These are phyloP conservation scores for Paralichthys olivaceus DNA, from an alignment of 2,113 vertebrate species.

Conservation along the genomic window DNA sequence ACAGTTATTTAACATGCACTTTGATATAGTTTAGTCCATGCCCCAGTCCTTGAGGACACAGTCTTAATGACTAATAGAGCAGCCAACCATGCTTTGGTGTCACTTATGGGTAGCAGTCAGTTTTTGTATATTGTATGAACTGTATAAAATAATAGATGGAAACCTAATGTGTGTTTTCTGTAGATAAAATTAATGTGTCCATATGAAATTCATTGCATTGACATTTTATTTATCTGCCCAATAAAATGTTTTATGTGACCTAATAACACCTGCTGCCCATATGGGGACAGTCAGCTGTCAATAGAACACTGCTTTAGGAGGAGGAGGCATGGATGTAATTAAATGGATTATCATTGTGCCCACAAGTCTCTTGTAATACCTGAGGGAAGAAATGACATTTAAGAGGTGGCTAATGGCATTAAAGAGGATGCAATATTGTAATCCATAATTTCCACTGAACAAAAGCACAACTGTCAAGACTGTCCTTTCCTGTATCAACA, in stretches of 20 bases:
- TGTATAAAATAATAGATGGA: too few species aligned
- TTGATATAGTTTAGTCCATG: too few species aligned
- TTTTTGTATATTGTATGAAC: too few species aligned
- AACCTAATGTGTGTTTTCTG: background rate
- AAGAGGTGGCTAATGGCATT: slow-evolving; percentile 2
- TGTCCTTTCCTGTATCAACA: slow-evolving; percentile 61
- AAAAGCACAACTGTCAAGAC: background rate
- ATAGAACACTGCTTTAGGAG: background rate
- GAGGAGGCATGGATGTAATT: background rate
- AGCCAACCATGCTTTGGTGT: too few species aligned
- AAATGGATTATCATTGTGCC: slow-evolving; percentile 11
- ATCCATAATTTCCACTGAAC: background rate
- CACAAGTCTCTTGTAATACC: slow-evolving; percentile 1
- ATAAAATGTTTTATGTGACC: background rate
- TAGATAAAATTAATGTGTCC: too few species aligned
- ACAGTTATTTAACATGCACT: too few species aligned
- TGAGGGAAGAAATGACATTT: slow-evolving; percentile 18
- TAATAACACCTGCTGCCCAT: background rate
- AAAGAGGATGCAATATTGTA: background rate
- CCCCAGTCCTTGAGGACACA: too few species aligned
- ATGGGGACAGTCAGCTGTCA: background rate
- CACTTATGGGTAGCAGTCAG: too few species aligned
- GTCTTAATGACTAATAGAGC: too few species aligned
- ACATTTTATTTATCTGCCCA: background rate
- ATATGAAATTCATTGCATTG: background rate